A percentile compares a stretch with the other conserved stretches of the same genome.
Conservation (phyloP, 1,140 invertebrate species). For the Drosophila tropicalis region DNA sequence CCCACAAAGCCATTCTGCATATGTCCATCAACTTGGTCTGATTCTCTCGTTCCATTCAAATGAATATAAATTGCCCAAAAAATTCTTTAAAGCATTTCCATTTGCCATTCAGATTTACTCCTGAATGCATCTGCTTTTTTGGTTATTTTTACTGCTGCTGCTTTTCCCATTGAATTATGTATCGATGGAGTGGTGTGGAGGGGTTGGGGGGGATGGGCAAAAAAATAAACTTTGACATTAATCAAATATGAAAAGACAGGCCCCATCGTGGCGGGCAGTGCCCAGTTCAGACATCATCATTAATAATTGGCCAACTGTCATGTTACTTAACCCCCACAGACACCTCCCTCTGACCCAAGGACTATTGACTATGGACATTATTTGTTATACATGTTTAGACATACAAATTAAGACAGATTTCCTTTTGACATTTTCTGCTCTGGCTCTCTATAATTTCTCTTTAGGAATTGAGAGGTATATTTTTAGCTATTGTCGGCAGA, state of each 20-base stretch:
- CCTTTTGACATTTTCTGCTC: background rate
- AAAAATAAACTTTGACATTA: constrained; percentile 22
- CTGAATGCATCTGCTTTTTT: constrained; percentile 2
- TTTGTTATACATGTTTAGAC: constrained; percentile 13
- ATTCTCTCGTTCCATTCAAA: background rate
- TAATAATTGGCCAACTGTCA: constrained; percentile 51
- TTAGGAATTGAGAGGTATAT: background rate
- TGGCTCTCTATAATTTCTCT: too few relatives aligned
- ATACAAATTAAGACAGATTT: constrained; percentile 13
- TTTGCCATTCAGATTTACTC: constrained; percentile 1
- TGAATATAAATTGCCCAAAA: constrained; percentile 7
- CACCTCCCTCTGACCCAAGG: background rate
- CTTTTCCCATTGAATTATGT: constrained; percentile 11
- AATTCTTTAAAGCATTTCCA: constrained; percentile 9
- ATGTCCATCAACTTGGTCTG: background rate
- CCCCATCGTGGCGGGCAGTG: background rate
- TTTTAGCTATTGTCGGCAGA: background rate
- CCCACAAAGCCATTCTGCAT: background rate
- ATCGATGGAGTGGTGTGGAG: background rate
- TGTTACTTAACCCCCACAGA: constrained; percentile 39
- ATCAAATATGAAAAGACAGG: constrained; percentile 40
- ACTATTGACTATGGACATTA: background rate
- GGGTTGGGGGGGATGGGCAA: background rate
- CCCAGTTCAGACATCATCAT: constrained; percentile 33
- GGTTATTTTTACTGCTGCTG: background rate